Base-by-base conservation (phyloP, 2,888 invertebrate species). In the Tetragnatha montana region DNA sequence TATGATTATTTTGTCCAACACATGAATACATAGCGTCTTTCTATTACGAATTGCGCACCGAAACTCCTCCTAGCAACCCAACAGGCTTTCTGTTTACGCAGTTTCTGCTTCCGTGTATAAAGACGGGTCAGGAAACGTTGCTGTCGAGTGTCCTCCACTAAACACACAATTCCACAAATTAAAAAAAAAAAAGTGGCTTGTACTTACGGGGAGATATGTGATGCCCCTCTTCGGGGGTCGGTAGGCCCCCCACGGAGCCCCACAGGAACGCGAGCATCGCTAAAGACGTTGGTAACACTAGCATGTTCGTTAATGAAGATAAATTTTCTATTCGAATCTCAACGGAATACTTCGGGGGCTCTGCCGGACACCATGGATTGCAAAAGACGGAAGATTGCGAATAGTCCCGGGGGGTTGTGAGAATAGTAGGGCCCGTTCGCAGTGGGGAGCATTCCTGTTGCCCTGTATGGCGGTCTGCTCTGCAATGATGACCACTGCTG, bases 131-230 rank as follows among this genome's bases (percentile, higher is more conserved):
- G n/a, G n/a, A n/a, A n/a, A n/a, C n/a, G n/a, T n/a, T n/a, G n/a
- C n/a, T n/a, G n/a, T n/a, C n/a, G n/a, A n/a, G n/a, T n/a, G n/a
- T n/a, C n/a, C n/a, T n/a, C n/a, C n/a, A 21, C n/a, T 21, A 3
- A 19, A 70, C 21, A 6, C 17, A 17, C 19, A 70, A 35, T 35
- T 35, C 35, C 35, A 35, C 35, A 35, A 35, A 35, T 35, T 35
- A 35, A 17, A 14, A 19, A 74, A 35, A n/a, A 68, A 68, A 80
- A 17, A 80, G 60, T 21, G 22, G 19, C 10, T 8, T 21, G n/a
- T n/a, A 85, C 84, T 85, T 68, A 85, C 84, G 69, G 49, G 76
- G 49, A 12, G 84, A 76, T 76, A 85, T 85, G 60, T 69, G 35
- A 49, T 85, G 84, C 21, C 21, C 74, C 22, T 8, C 8, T 8